These are phyloP conservation scores for Megalonaias nervosa DNA, from an alignment of 1,140 invertebrate species.

Conservation along the genomic window DNA sequence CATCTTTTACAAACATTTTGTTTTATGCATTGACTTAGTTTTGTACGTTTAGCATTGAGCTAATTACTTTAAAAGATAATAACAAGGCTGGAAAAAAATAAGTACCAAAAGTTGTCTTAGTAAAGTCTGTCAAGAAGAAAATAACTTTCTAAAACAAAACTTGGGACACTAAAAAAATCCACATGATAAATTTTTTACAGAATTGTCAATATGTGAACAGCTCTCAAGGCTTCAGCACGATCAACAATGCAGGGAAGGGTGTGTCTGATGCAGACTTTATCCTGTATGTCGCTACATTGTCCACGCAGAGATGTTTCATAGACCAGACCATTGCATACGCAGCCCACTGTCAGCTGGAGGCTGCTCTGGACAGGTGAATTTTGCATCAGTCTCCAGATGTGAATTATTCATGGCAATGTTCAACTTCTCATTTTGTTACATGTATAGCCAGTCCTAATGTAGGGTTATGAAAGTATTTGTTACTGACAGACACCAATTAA, in stretches of 20 bases:
- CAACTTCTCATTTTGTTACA: not conserved
- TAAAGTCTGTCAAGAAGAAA: no score
- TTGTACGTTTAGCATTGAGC: no score
- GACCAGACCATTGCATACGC: conserved; percentile 93
- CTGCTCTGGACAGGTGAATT: conserved; percentile 86
- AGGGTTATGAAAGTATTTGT: not conserved
- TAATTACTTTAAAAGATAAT: no score
- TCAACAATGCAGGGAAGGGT: conserved; percentile 76
- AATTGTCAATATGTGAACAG: conserved; percentile 52
- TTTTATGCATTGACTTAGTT: no score
- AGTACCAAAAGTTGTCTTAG: no score
- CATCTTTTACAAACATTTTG: no score
- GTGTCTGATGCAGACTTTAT: conserved; percentile 94
- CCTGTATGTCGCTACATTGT: conserved; percentile 95
- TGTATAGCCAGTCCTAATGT: no score
- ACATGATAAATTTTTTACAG: conserved; percentile 30
- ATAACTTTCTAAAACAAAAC: no score
- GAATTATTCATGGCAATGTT: not conserved
- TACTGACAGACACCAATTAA: not conserved
- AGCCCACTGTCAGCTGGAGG: conserved; percentile 98
- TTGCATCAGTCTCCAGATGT: not conserved
- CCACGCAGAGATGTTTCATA: conserved; percentile 91
- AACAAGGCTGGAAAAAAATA: no score
- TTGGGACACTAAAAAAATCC: no score
- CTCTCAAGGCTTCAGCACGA: conserved; percentile 7